Percentiles rank a stretch among this genome's conserved stretches.
These are phyloP conservation scores for Premnoplex brunnescens DNA, from an alignment of 2,797 vertebrate species.

Conservation along the genomic window DNA sequence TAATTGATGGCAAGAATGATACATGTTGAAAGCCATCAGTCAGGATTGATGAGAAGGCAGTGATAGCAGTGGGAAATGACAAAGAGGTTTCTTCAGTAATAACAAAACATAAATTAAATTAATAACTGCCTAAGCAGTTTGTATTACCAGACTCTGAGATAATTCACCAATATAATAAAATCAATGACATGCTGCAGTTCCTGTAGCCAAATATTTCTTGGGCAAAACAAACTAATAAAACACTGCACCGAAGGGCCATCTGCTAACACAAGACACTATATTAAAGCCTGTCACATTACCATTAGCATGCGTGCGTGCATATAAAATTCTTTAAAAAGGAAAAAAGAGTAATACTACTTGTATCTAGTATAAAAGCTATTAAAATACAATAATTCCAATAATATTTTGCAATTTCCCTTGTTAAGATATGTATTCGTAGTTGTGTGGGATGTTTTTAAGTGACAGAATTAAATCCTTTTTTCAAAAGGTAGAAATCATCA, in stretches of 20 bases:
- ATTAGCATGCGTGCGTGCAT: neutral
- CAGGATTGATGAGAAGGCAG: neutral
- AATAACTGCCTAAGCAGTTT: neutral
- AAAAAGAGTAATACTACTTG: neutral
- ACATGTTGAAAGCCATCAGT: fast-evolving
- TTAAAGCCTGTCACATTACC: neutral
- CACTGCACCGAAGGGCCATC: neutral
- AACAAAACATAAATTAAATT: neutral
- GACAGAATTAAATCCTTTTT: neutral
- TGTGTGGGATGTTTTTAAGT: neutral
- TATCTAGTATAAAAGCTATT: neutral
- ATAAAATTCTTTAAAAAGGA: neutral
- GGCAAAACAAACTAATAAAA: constrained; percentile 38
- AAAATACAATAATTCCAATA: neutral
- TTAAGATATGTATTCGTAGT: fast-evolving
- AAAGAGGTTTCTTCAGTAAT: neutral
- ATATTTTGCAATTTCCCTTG: neutral
- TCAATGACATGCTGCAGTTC: neutral
- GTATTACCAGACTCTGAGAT: neutral
- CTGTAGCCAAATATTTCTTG: constrained; percentile 31
- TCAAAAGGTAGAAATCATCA: neutral
- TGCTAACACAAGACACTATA: neutral
- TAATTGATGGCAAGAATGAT: neutral
- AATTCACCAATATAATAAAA: constrained; percentile 36
- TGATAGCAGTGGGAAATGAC: neutral